phyloP scores from a whole-genome alignment of 2,113 vertebrate species.

The Silurus meridionalis region DNA sequence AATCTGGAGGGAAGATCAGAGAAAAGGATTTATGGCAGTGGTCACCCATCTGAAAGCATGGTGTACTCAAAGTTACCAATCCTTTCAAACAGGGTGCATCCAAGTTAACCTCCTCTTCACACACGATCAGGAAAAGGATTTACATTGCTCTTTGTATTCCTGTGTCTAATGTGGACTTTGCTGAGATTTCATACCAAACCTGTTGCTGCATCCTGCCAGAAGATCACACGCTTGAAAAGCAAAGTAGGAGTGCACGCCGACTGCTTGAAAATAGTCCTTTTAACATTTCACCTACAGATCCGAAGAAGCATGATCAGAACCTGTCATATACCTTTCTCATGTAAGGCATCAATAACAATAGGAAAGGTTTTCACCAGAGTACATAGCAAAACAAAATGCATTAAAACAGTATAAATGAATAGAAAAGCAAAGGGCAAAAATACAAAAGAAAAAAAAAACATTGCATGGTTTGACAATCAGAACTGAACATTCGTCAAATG shows the following conservation, averaged over 20 bases:
- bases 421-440: constrained; percentile 59
- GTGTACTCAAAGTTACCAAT: constrained; percentile 59
- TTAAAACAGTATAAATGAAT: constrained; percentile 74
- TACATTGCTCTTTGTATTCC: constrained; percentile 28
- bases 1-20: constrained; percentile 70
- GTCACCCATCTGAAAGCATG: constrained; percentile 68
- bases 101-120: constrained; percentile 34
- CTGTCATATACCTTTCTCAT: constrained; percentile 65
- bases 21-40: constrained; percentile 62
- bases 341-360: constrained; percentile 68
- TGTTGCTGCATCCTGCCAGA: constrained; percentile 54
- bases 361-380: constrained; percentile 67
- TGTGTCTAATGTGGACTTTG: constrained; percentile 12
- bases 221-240: constrained; percentile 50
- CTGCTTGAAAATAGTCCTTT: constrained; percentile 55
- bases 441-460: constrained; percentile 15
- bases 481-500: constrained; percentile 59
- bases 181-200: constrained; percentile 41
- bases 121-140: constrained; percentile 29
- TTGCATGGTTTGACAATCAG: constrained; percentile 58
- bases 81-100: constrained; percentile 36
- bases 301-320: constrained; percentile 63
- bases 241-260: constrained; percentile 47
- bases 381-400: constrained; percentile 62
- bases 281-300: constrained; percentile 55